These are phyloP conservation scores for Pocillopora verrucosa DNA, from an alignment of 64 coral and sea anemone species.

Conservation along the genomic window DNA sequence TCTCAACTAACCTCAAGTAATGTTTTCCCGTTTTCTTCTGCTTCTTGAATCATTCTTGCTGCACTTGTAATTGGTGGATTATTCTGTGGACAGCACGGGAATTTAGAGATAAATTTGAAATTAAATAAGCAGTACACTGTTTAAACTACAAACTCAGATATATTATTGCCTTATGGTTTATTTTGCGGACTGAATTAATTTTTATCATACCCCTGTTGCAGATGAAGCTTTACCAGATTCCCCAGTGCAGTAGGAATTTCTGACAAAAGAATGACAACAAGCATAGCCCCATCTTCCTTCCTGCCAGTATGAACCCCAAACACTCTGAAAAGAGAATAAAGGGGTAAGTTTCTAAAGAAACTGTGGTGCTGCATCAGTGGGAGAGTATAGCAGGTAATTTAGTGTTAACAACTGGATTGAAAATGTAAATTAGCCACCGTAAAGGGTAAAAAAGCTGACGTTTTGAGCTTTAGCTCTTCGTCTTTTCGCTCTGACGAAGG, in stretches of 20 bases:
- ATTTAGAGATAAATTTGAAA: background rate
- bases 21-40: slow-evolving; percentile 78
- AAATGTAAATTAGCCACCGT: too few species aligned
- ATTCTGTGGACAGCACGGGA: background rate
- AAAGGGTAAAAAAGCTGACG: too few species aligned
- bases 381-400: too few species aligned
- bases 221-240: slow-evolving; percentile 79
- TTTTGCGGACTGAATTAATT: background rate
- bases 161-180: too few species aligned
- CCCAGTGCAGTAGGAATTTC: slow-evolving; percentile 92
- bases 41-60: slow-evolving; percentile 64
- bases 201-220: slow-evolving; percentile 6
- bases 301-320: slow-evolving; percentile 96
- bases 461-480: too few species aligned
- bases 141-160: too few species aligned
- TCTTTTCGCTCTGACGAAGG: too few species aligned
- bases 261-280: slow-evolving; percentile 90
- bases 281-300: slow-evolving; percentile 89
- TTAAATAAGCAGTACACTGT: background rate
- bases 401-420: too few species aligned
- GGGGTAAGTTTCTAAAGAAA: background rate
- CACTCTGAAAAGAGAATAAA: slow-evolving; percentile 55
- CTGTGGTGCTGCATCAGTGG: too few species aligned
- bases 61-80: slow-evolving; percentile 59
- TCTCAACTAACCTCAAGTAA: slow-evolving; percentile 54